Conservation (phyloP, 2,888 invertebrate species). For the Habroteleia sp. region DNA sequence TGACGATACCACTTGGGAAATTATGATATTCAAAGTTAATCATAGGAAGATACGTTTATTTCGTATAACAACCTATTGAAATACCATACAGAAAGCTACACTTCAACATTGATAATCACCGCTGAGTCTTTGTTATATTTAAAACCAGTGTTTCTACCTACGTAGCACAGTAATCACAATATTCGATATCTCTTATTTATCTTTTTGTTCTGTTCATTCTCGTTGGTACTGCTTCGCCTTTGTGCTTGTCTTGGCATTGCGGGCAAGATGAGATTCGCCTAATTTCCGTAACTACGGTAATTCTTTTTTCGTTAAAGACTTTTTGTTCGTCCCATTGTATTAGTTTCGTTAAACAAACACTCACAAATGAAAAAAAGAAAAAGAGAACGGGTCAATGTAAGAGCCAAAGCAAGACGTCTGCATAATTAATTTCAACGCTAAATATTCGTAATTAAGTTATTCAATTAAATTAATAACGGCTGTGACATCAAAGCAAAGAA, state of each 20-base stretch:
- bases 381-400: slow-evolving; percentile 1
- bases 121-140: slow-evolving; percentile 31
- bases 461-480: slow-evolving; percentile 32
- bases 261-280: slow-evolving; percentile 51
- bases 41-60: slow-evolving; percentile 12
- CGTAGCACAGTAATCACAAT: slow-evolving; percentile 23
- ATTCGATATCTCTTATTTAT: slow-evolving; percentile 39
- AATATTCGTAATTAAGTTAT: slow-evolving; percentile 30
- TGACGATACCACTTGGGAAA: slow-evolving; percentile 30
- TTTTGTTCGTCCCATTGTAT: slow-evolving; percentile 31
- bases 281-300: slow-evolving; percentile 50
- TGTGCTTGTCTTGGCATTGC: slow-evolving; percentile 37
- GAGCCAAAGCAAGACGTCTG: slow-evolving; percentile 2
- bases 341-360: slow-evolving; percentile 27
- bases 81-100: no score
- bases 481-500: neutral
- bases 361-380: slow-evolving; percentile 22
- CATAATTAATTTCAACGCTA: slow-evolving; percentile 25
- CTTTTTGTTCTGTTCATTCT: slow-evolving; percentile 35
- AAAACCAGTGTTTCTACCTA: slow-evolving; percentile 5
- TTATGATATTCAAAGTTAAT: slow-evolving; percentile 10
- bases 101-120: slow-evolving; percentile 28
- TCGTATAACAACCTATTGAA: slow-evolving; percentile 11
- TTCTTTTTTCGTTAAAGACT: slow-evolving; percentile 43
- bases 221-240: slow-evolving; percentile 19